phyloP scores from a whole-genome alignment of 2,113 vertebrate species.

The Desmodus rotundus region DNA sequence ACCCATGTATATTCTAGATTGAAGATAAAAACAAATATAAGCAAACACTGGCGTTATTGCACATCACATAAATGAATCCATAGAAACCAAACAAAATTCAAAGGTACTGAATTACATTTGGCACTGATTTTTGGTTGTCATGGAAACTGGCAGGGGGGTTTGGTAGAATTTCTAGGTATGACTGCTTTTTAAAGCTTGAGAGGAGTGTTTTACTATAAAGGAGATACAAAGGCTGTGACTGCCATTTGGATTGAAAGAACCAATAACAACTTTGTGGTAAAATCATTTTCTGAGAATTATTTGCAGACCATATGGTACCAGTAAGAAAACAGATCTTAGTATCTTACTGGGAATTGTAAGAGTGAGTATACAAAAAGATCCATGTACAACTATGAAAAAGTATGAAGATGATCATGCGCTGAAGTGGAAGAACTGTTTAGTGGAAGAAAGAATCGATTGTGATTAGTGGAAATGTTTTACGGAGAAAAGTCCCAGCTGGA shows the following conservation, averaged over 20 bases:
- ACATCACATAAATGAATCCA: background rate
- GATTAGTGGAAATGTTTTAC: background rate
- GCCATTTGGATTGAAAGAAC: background rate
- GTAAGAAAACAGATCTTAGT: background rate
- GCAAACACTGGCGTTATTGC: background rate
- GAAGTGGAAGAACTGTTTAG: background rate
- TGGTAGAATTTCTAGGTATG: slow-evolving; percentile 21
- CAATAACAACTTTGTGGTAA: background rate
- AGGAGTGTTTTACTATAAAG: background rate
- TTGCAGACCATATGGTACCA: background rate
- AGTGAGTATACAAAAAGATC: background rate
- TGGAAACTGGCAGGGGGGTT: background rate
- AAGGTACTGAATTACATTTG: background rate
- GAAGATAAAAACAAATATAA: slow-evolving; percentile 1
- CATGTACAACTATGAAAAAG: background rate
- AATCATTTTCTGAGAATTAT: slow-evolving; percentile 11
- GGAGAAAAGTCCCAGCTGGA: background rate
- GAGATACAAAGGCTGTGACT: background rate
- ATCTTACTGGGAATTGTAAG: background rate
- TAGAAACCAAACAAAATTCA: background rate
- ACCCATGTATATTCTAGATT: background rate
- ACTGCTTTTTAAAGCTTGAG: background rate
- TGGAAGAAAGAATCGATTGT: background rate
- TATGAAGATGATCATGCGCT: background rate
- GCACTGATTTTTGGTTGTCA: slow-evolving; percentile 41